Evolutionary conservation across 2,888 invertebrate species (phyloP).

Genomic region (Poecilus cupreus): DNA sequence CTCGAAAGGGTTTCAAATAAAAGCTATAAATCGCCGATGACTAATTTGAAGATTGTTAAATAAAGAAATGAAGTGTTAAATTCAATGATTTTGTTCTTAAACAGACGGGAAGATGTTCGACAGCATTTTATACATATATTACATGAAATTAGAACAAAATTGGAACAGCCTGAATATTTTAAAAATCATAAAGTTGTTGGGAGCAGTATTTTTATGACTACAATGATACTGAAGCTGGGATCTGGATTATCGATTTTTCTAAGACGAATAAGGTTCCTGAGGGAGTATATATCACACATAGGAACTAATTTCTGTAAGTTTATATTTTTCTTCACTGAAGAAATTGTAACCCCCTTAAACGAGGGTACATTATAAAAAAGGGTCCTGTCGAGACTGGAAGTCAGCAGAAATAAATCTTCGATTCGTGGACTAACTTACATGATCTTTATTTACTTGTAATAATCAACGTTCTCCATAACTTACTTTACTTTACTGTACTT

Average conservation of each 20-base stretch:
- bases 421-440: too few species aligned
- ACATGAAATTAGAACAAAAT: slow-evolving; percentile 83
- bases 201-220: slow-evolving; percentile 94
- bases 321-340: not conserved
- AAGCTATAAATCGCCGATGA: slow-evolving; percentile 94
- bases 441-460: too few species aligned
- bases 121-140: slow-evolving; percentile 83
- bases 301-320: slow-evolving; percentile 84
- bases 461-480: too few species aligned
- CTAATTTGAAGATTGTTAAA: slow-evolving; percentile 91
- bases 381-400: too few species aligned
- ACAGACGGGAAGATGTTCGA: slow-evolving; percentile 79
- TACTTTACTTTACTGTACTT: too few species aligned
- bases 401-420: too few species aligned
- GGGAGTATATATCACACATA: slow-evolving; percentile 83
- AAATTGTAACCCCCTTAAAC: too few species aligned
- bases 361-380: too few species aligned
- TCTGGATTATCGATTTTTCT: slow-evolving; percentile 98
- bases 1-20: slow-evolving; percentile 94
- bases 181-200: slow-evolving; percentile 93
- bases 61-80: slow-evolving; percentile 83
- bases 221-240: slow-evolving; percentile 90
- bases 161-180: slow-evolving; percentile 91
- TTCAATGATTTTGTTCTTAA: slow-evolving; percentile 85
- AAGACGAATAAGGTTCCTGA: slow-evolving; percentile 88